These are phyloP conservation scores for Diorhabda elongata DNA, from an alignment of 1,140 invertebrate genomes.

Conservation along the genomic window DNA sequence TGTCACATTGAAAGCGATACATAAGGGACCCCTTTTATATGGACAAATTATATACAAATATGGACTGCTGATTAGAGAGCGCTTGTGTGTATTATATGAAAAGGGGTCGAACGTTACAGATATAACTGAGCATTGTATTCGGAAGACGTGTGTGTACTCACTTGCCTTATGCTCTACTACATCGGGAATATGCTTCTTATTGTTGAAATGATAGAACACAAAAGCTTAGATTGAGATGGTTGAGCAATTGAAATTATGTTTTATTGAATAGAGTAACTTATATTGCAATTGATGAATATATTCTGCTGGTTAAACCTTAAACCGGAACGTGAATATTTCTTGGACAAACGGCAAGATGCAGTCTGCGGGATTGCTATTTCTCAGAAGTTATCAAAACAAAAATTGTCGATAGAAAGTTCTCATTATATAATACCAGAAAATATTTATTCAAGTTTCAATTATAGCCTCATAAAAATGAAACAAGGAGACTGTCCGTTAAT, in stretches of 20 bases:
- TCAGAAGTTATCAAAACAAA: no score
- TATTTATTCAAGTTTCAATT: no score
- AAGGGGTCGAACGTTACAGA: slow-evolving; percentile 6
- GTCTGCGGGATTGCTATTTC: no score
- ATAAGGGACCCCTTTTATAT: slow-evolving; percentile 43
- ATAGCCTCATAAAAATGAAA: no score
- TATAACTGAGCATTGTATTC: slow-evolving; percentile 1
- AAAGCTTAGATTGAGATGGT: neutral
- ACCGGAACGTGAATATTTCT: no score
- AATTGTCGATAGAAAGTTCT: no score
- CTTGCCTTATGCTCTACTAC: neutral
- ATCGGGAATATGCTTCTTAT: slow-evolving; percentile 2
- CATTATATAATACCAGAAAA: no score
- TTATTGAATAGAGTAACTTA: no score
- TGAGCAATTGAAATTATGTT: neutral
- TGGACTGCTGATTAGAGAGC: slow-evolving; percentile 45
- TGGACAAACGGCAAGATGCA: no score
- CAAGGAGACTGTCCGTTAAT: no score
- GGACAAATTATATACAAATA: slow-evolving; percentile 50
- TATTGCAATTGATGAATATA: no score
- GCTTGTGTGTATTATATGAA: slow-evolving; percentile 13
- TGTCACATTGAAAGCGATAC: slow-evolving; percentile 46
- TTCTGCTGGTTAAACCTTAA: no score
- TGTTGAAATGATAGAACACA: neutral
- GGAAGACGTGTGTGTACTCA: neutral